Evolutionary conservation across 1,140 invertebrate species (phyloP).

Genomic region (Formica selysi): DNA sequence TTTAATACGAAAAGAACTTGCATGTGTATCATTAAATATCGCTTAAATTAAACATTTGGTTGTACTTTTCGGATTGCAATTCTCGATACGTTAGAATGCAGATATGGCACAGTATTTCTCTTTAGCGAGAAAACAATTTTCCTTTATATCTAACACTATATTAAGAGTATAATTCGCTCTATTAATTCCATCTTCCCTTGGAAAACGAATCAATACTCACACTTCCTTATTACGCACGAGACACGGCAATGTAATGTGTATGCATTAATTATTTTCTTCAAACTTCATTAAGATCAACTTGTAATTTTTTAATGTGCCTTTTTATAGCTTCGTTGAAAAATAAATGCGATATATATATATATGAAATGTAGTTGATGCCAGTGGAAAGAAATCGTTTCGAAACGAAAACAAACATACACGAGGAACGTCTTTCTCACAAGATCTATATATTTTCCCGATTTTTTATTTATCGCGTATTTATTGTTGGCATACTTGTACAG

Average conservation of each 20-base stretch:
- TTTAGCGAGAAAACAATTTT: conserved; percentile 17
- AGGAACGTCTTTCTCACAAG: background rate
- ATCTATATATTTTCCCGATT: background rate
- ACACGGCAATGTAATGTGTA: conserved; percentile 28
- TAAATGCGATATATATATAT: conserved; percentile 48
- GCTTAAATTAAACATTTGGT: conserved; percentile 49
- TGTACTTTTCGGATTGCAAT: conserved; percentile 43
- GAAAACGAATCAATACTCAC: conserved; percentile 44
- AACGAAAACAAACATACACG: too few relatives aligned
- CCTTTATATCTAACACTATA: conserved; percentile 33
- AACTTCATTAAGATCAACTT: conserved; percentile 54
- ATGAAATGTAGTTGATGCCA: conserved; percentile 40
- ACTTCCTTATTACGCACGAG: conserved; percentile 30
- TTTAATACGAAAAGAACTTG: conserved; percentile 69
- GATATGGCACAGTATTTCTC: conserved; percentile 13
- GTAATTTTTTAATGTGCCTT: conserved; percentile 70
- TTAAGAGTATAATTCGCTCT: conserved; percentile 16
- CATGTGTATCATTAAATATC: conserved; percentile 50
- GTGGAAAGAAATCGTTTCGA: background rate
- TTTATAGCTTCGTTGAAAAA: conserved; percentile 66
- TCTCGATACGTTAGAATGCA: conserved; percentile 43
- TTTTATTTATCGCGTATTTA: background rate
- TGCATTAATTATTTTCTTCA: conserved; percentile 39
- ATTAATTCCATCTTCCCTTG: conserved; percentile 4
- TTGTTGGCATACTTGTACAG: background rate